Conservation (phyloP, 1,140 invertebrate species). For the Drosophila sp. region DNA sequence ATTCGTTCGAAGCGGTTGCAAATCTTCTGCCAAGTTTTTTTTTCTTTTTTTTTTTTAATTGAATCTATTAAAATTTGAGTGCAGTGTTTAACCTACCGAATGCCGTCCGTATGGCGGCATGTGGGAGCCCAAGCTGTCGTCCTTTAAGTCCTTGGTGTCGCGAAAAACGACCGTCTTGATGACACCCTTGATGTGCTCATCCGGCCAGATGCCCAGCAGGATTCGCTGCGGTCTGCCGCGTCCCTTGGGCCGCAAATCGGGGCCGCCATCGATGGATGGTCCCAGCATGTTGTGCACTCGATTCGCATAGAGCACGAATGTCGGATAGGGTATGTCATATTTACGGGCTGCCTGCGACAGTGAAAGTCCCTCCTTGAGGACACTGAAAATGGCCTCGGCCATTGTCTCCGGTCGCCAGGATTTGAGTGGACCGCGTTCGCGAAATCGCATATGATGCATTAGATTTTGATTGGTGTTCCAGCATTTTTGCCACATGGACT, state of each 20-base stretch:
- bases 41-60: background rate
- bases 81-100: conserved; percentile 67
- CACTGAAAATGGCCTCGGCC: conserved; percentile 96
- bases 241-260: conserved; percentile 95
- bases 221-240: conserved; percentile 95
- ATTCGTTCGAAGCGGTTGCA: too few relatives aligned
- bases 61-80: background rate
- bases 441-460: conserved; percentile 94
- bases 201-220: conserved; percentile 95
- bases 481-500: conserved; percentile 97
- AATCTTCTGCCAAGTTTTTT: background rate
- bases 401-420: conserved; percentile 97
- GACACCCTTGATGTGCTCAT: conserved; percentile 95
- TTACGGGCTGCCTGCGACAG: conserved; percentile 95
- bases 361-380: conserved; percentile 94
- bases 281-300: conserved; percentile 97
- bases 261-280: conserved; percentile 93
- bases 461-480: conserved; percentile 94
- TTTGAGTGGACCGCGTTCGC: conserved; percentile 95
- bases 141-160: conserved; percentile 91
- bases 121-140: conserved; percentile 85
- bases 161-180: conserved; percentile 96
- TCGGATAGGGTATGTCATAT: conserved; percentile 97
- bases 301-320: conserved; percentile 96
- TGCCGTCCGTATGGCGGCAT: conserved; percentile 80